phyloP scores from a whole-genome alignment of 2,888 invertebrate species.

The Lagria hirta region DNA sequence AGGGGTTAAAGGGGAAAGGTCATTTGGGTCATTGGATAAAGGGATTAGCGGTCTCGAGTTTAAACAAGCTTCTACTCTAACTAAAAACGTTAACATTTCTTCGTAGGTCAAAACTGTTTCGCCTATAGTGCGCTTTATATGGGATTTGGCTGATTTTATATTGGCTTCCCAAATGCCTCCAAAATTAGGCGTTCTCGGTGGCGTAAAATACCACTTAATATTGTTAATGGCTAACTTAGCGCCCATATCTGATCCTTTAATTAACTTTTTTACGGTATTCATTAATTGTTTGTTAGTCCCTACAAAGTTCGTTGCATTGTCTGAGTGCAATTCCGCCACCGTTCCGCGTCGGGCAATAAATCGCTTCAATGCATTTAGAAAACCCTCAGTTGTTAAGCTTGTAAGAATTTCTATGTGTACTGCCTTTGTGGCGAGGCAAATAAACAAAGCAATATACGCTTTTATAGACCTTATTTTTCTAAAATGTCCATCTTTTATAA shows the following conservation, averaged over 20 bases:
- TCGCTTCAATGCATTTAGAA: constrained; percentile 15
- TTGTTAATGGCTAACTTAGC: constrained; percentile 17
- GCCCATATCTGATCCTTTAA: neutral
- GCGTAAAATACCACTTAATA: constrained; percentile 40
- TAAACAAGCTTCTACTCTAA: constrained; percentile 32
- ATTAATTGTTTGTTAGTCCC: constrained; percentile 9
- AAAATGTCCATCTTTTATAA: constrained; percentile 17
- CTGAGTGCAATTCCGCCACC: constrained; percentile 9
- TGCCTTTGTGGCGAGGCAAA: constrained; percentile 19
- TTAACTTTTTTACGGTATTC: neutral
- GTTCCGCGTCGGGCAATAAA: constrained; percentile 20
- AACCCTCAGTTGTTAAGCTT: constrained; percentile 16
- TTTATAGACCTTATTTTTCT: constrained; percentile 12
- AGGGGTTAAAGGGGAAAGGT: constrained; percentile 22
- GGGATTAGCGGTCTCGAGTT: constrained; percentile 33
- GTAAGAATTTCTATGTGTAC: constrained; percentile 11
- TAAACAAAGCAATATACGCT: too few species aligned
- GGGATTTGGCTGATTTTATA: constrained; percentile 38
- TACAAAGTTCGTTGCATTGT: constrained; percentile 21
- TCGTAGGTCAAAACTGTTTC: constrained; percentile 30
- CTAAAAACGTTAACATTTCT: constrained; percentile 33
- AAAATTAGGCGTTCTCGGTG: constrained; percentile 36
- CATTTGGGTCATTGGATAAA: constrained; percentile 21
- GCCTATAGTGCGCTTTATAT: constrained; percentile 35
- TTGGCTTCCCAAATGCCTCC: constrained; percentile 42